Evolutionary conservation across 1,140 invertebrate species (phyloP), one percentile per base, ranked within the genome.

Genomic region (Procambarus clarkii): DNA sequence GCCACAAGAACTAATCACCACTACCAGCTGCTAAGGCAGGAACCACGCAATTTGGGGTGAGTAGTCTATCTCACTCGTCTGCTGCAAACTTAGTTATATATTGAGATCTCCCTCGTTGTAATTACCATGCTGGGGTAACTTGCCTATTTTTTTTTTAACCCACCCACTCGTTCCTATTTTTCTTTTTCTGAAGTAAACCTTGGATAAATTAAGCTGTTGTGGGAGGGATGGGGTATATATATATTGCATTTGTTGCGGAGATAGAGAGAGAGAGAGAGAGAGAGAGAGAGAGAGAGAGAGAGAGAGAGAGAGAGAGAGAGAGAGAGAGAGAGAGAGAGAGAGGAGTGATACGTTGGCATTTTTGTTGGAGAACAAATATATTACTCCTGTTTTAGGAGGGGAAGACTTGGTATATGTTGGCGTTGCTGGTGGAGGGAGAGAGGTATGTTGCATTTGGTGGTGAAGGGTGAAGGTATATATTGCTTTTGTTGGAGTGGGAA

Each of bases 91-190:
- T 86, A 69, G 83, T 69, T 83, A 83, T 69, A 83, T 83, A 87
- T 87, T 87, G 85, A 87, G 85, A 87, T 87, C 58, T 87, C 85
- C 85, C 58, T 48, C 50, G 76, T 58, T 87, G 85, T 87, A 87
- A 87, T 87, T 87, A 87, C 85, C n/a, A 48, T 45, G 50, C 60
- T 87, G 46, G 71, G 54, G n/a, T 69, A 83, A 83, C 50, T 83
- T 83, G 24, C 18, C 50, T 45, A n/a, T n/a, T n/a, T n/a, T n/a
- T 83, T 83, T 83, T 83, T 83, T 83, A 74, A 54, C 4, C 69
- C 69, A 4, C 58, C 58, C 81, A 83, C 50, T 24, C 80, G 45
- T 69, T 83, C 64, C 58, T 50, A 58, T 69, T 69, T n/a, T 64
- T 69, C 81, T 50, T 69, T 69, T 34, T 18, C 54, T 1, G 84